Conservation (phyloP, 2,113 vertebrate genomes). For the Macroglossus sobrinus region DNA sequence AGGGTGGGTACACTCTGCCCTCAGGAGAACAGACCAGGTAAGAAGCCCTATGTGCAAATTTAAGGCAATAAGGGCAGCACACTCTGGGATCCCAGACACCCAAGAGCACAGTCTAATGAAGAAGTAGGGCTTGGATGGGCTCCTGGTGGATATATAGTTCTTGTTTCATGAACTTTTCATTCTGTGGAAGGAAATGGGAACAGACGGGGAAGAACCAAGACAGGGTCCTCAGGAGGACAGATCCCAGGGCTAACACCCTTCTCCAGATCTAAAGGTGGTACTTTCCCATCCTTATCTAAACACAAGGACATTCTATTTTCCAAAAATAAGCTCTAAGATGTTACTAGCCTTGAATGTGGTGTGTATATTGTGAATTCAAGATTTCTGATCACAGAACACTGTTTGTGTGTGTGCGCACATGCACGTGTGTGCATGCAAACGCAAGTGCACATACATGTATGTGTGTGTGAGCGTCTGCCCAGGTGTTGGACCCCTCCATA, state of each 20-base stretch:
- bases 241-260: neutral
- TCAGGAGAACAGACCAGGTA: neutral
- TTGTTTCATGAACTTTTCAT: neutral
- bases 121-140: neutral
- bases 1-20: neutral
- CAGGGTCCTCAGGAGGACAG: neutral
- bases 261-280: neutral
- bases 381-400: neutral
- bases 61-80: neutral
- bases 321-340: neutral
- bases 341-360: neutral
- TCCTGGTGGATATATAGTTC: neutral
- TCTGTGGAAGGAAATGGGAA: neutral
- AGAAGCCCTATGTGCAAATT: neutral
- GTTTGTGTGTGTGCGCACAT: too few relatives aligned
- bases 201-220: neutral
- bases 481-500: neutral
- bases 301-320: neutral
- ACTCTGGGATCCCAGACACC: neutral
- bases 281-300: neutral
- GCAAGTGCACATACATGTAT: too few relatives aligned
- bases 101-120: neutral
- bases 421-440: neutral
- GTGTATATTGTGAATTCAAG: neutral
- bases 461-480: fast-evolving